Evolutionary conservation across 1,140 invertebrate genomes (phyloP), one percentile per base, ranked within the genome.

Genomic region (Zeugodacus cucurbitae): DNA sequence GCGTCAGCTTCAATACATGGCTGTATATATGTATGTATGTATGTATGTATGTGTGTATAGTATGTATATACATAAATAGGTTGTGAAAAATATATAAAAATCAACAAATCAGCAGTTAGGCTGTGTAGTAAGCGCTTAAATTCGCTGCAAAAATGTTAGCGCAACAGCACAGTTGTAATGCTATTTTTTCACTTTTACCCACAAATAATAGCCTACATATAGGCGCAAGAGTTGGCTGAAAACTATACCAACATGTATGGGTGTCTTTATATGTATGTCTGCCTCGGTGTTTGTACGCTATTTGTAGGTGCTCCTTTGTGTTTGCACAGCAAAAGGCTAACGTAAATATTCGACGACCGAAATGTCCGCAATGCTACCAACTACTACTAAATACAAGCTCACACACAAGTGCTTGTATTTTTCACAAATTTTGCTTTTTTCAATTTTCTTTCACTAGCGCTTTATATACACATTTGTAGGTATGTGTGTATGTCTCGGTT

Each of bases 321-420:
- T 82, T 48, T 82, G 74, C 34, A 48, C 3, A 26, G 74, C 37
- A 82, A 82, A 82, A 82, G 74, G 41, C 74, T 34, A 82, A 82
- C 41, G 41, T 22, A 82, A 44, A 48, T 48, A 82, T 48, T 44
- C 74, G 22, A 82, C 41, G 74, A 44, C 37, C 74, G n/a, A 82
- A 48, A 82, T 82, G 22, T 41, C 41, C 20, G 58, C 58, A 62
- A 3, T 7, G 26, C 58, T 62, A 62, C 58, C 58, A 59, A 54
- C 48, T 54, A 4, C 58, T 59, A 26, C 0, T 10, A 59, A n/a
- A 22, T 6, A 59, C 58, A n/a, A 2, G 5, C 17, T 20, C 57
- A 17, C 5, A n/a, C 10, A 62, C 58, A 62, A 26, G 22, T 62
- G 8, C 26, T 0, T n/a, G 22, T 57, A 26, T 26, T 62, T 62